Conservation (phyloP, 92 coral and sea anemone species). For the Epizoanthus rinbou region DNA sequence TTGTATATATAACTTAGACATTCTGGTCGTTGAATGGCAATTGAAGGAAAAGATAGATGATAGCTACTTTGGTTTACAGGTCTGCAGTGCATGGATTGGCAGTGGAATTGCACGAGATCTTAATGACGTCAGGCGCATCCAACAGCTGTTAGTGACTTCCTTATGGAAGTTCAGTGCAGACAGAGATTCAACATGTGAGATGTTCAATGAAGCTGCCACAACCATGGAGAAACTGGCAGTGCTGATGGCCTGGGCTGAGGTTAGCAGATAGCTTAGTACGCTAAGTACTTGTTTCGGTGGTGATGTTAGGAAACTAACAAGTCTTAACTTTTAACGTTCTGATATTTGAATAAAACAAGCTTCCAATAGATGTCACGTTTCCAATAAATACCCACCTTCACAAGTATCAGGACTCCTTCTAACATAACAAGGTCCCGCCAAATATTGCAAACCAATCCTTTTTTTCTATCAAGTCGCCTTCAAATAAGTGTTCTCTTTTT, state of each 20-base stretch:
- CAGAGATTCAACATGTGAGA: conserved; percentile 91
- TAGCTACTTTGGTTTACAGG: conserved; percentile 60
- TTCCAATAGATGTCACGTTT: too few relatives aligned
- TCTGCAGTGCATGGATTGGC: conserved; percentile 99
- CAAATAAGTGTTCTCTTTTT: neutral
- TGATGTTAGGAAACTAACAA: too few relatives aligned
- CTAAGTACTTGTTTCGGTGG: neutral
- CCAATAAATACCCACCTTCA: too few relatives aligned
- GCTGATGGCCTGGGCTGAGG: conserved; percentile 99
- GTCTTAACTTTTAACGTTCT: too few relatives aligned
- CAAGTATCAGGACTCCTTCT: too few relatives aligned
- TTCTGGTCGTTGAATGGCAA: neutral
- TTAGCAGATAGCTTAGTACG: conserved; percentile 6
- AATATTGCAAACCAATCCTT: too few relatives aligned
- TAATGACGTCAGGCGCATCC: conserved; percentile 95
- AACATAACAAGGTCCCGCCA: too few relatives aligned
- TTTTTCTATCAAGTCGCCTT: neutral
- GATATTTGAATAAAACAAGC: too few relatives aligned
- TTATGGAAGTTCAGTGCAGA: conserved; percentile 94
- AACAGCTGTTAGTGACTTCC: conserved; percentile 94
- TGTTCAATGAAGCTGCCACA: conserved; percentile 97
- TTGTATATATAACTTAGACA: too few relatives aligned
- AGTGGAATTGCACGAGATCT: conserved; percentile 98
- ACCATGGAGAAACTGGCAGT: conserved; percentile 99
- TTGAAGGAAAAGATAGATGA: neutral